Conservation (phyloP, 2,797 vertebrate species). For the Echiichthys vipera region DNA sequence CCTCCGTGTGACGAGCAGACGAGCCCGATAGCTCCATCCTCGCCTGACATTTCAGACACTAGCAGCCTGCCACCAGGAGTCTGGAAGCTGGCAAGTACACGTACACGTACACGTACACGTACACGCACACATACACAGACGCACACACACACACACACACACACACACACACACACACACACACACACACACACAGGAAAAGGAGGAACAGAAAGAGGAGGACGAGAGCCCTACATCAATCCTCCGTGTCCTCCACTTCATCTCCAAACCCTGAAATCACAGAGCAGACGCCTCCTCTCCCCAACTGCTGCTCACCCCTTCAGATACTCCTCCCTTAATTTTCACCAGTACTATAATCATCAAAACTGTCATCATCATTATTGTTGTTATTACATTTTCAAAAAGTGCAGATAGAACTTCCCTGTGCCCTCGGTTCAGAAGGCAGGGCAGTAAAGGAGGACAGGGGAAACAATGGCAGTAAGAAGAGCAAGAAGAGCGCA, state of each 20-base stretch:
- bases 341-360: slow-evolving; percentile 73
- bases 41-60: slow-evolving; percentile 60
- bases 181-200: slow-evolving; percentile 19
- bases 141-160: slow-evolving; percentile 19
- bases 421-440: slow-evolving; percentile 67
- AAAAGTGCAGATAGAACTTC: slow-evolving; percentile 86
- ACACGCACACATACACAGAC: slow-evolving; percentile 2
- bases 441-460: slow-evolving; percentile 75
- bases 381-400: slow-evolving; percentile 84
- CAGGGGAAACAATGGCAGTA: slow-evolving; percentile 80
- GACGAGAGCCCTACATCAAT: slow-evolving; percentile 76
- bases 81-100: slow-evolving; percentile 18
- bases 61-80: slow-evolving; percentile 53
- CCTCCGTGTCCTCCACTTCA: slow-evolving; percentile 61
- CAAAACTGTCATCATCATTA: slow-evolving; percentile 70
- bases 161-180: slow-evolving; percentile 14
- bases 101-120: not conserved
- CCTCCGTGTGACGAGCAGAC: slow-evolving; percentile 50
- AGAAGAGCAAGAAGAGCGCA: slow-evolving; percentile 74
- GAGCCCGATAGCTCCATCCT: slow-evolving; percentile 48
- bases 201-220: slow-evolving; percentile 58
- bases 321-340: slow-evolving; percentile 80
- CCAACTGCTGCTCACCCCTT: slow-evolving; percentile 72
- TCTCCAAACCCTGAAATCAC: slow-evolving; percentile 64
- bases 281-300: slow-evolving; percentile 70